phyloP scores from a whole-genome alignment of 2,888 invertebrate genomes.

The Eupeodes latifasciatus region DNA sequence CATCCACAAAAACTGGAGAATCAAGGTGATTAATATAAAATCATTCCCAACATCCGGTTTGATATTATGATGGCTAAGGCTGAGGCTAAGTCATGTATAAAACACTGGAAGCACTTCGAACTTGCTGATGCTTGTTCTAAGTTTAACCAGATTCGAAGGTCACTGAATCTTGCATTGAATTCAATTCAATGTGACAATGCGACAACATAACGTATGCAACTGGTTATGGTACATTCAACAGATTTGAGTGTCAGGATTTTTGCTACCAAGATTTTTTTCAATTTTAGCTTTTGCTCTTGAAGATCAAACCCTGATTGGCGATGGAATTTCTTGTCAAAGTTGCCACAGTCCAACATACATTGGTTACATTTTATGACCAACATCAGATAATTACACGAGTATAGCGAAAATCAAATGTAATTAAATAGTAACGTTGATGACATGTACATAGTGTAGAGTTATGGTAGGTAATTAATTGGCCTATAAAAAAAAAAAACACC shows the following conservation, averaged over 20 bases:
- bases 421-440: slow-evolving; percentile 64
- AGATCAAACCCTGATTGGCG: slow-evolving; percentile 46
- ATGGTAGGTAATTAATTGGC: slow-evolving; percentile 49
- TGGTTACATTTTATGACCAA: slow-evolving; percentile 33
- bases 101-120: slow-evolving; percentile 37
- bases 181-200: slow-evolving; percentile 11
- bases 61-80: not conserved
- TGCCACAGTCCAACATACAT: slow-evolving; percentile 7
- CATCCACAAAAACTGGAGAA: slow-evolving; percentile 44
- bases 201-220: not conserved
- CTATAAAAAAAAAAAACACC: slow-evolving; percentile 7
- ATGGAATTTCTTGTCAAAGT: slow-evolving; percentile 37
- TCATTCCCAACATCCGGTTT: slow-evolving; percentile 69
- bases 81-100: no score
- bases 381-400: slow-evolving; percentile 56
- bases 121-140: slow-evolving; percentile 38
- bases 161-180: slow-evolving; percentile 51
- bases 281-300: slow-evolving; percentile 16
- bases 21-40: slow-evolving; percentile 70
- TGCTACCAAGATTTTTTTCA: slow-evolving; percentile 11
- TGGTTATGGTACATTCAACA: slow-evolving; percentile 33
- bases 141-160: slow-evolving; percentile 65
- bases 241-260: slow-evolving; percentile 23
- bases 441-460: slow-evolving; percentile 40
- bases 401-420: slow-evolving; percentile 44